These are phyloP conservation scores for Coluber constrictor DNA, from an alignment of 2,797 vertebrate species.

Conservation along the genomic window DNA sequence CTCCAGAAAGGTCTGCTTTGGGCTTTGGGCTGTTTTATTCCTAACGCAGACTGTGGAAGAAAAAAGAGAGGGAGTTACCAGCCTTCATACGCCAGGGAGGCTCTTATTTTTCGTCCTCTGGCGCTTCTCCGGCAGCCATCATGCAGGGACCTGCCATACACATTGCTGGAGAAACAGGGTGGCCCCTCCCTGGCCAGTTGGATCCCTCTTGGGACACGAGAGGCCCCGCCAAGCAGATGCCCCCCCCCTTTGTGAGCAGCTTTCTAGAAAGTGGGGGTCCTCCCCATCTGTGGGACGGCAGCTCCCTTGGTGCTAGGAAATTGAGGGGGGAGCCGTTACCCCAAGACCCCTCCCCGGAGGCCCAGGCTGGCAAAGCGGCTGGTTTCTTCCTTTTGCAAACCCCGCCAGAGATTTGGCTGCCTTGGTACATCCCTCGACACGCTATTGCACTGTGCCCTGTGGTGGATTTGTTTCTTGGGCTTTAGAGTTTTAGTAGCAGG, in stretches of 20 bases:
- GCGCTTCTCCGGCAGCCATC: conserved; percentile 37
- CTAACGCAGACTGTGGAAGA: conserved; percentile 85
- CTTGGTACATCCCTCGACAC: too few relatives aligned
- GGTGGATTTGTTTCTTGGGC: neutral
- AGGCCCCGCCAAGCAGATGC: neutral
- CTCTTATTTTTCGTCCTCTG: conserved; percentile 42
- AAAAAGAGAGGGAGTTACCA: conserved; percentile 79
- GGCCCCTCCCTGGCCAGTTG: neutral
- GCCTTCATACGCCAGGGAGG: conserved; percentile 64
- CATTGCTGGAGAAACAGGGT: neutral
- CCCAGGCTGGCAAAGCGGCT: neutral
- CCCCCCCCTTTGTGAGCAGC: neutral
- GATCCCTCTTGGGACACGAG: neutral
- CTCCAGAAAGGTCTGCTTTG: conserved; percentile 79
- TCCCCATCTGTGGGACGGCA: neutral
- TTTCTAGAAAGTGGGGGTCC: neutral
- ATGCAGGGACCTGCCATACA: conserved; percentile 23
- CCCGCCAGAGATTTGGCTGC: accelerated
- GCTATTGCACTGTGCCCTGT: neutral
- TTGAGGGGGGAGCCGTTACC: neutral
- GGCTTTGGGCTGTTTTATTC: conserved; percentile 58
- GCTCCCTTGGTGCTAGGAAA: neutral
- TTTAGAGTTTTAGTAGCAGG: neutral
- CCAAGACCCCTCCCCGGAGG: neutral
- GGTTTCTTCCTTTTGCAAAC: neutral